Evolutionary conservation across 2,888 invertebrate species (phyloP).

Genomic region (Volucella inanis): DNA sequence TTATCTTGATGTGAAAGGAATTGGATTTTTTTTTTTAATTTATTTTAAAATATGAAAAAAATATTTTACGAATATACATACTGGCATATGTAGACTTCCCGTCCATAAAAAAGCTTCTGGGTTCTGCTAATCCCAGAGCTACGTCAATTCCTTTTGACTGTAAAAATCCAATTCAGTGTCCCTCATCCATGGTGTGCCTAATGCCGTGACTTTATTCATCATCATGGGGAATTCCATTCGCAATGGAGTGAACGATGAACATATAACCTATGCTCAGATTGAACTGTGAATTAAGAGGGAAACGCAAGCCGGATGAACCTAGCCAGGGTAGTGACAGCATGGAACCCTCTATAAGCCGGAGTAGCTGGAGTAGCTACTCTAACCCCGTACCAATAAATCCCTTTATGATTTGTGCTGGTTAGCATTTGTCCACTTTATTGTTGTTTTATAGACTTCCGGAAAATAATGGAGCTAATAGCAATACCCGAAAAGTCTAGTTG

Average conservation of each 20-base stretch:
- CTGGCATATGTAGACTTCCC: no score
- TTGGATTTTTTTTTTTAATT: constrained; percentile 46
- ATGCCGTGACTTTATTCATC: constrained; percentile 25
- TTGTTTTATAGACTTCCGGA: constrained; percentile 70
- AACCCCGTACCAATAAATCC: constrained; percentile 61
- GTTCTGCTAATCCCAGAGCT: no score
- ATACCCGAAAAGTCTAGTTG: constrained; percentile 51
- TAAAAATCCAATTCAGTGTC: constrained; percentile 19
- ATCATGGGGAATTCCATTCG: background rate
- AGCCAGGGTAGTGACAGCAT: background rate
- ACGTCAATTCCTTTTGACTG: no score
- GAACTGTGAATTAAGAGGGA: background rate
- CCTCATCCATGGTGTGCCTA: constrained; percentile 7
- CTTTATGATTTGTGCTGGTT: constrained; percentile 70
- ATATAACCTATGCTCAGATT: constrained; percentile 7
- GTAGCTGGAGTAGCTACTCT: constrained; percentile 20
- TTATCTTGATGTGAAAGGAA: constrained; percentile 44
- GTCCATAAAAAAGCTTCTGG: no score
- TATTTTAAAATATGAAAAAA: constrained; percentile 21
- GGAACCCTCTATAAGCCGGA: background rate
- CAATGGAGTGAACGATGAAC: constrained; percentile 1
- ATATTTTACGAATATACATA: background rate
- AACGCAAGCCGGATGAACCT: background rate
- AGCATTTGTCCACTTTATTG: constrained; percentile 71
- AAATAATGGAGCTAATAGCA: constrained; percentile 45